phyloP scores from a whole-genome alignment of 2,888 invertebrate species.

The Ashinkailepas kermadecensis region DNA sequence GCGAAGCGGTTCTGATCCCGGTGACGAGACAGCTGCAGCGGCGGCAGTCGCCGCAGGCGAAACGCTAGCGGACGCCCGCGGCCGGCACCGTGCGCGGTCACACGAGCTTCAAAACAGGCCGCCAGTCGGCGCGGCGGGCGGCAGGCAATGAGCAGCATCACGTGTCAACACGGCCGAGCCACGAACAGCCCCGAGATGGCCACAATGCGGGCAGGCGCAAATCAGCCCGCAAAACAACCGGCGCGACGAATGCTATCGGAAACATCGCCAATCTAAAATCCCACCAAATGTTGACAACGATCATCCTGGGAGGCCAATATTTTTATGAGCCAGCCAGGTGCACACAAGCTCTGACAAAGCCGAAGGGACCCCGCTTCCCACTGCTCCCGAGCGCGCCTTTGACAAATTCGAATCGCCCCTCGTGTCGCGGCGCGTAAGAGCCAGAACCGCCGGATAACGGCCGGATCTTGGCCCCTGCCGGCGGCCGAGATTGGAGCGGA shows the following conservation, averaged over 20 bases:
- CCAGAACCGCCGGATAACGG: neutral
- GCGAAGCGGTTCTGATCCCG: too few relatives aligned
- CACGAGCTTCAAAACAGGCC: neutral
- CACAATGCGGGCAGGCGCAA: neutral
- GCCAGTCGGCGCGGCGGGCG: neutral
- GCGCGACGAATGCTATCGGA: neutral
- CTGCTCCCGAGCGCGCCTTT: conserved; percentile 1
- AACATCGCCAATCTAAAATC: neutral
- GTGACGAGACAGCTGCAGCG: too few relatives aligned
- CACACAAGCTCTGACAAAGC: neutral
- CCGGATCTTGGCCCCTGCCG: neutral
- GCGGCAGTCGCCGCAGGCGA: too few relatives aligned
- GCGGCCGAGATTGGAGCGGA: neutral
- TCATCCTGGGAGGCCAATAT: neutral
- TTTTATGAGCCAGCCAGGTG: conserved; percentile 5
- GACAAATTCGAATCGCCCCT: conserved; percentile 6
- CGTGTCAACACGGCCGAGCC: neutral
- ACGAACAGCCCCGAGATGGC: too few relatives aligned
- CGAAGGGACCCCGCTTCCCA: neutral
- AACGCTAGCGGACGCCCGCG: too few relatives aligned
- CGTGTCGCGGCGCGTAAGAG: neutral
- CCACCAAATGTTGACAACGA: conserved; percentile 10
- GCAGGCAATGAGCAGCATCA: neutral
- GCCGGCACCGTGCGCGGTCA: too few relatives aligned
- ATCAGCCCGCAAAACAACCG: neutral